Percentiles rank a stretch among this genome's conserved stretches.
phyloP scores from a whole-genome alignment of 30 jellyfish, hydroid and myxozoan genomes.

The Aurelia sp. region DNA sequence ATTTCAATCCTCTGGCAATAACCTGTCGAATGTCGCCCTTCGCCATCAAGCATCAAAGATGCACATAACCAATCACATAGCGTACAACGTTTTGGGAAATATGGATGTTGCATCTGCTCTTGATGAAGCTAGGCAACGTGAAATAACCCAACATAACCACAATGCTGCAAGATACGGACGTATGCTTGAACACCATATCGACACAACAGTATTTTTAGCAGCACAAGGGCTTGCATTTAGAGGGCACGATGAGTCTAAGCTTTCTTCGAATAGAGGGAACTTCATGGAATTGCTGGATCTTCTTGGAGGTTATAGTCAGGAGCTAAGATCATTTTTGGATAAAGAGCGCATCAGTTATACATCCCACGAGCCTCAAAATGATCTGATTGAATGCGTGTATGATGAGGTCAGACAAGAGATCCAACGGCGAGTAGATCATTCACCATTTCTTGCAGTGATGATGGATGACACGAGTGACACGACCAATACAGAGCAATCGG shows the following conservation, averaged over 20 bases:
- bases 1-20: constrained; percentile 28
- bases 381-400: constrained; percentile 32
- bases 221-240: constrained; percentile 53
- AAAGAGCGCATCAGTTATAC: no score
- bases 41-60: constrained; percentile 38
- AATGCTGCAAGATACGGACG: no score
- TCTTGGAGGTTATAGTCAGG: constrained; percentile 42
- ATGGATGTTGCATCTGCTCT: constrained; percentile 32
- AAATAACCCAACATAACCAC: constrained; percentile 2
- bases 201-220: constrained; percentile 10
- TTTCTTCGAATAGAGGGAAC: constrained; percentile 39
- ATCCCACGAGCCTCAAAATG: constrained; percentile 56
- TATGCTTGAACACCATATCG: constrained; percentile 33
- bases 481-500: no score
- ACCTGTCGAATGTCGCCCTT: constrained; percentile 24
- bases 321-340: constrained; percentile 18
- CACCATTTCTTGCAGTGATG: no score
- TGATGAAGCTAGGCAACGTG: constrained; percentile 29
- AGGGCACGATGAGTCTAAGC: constrained; percentile 47
- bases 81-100: constrained; percentile 41
- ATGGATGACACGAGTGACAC: no score
- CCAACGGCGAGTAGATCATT: no score
- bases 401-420: constrained; percentile 12
- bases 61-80: constrained; percentile 26
- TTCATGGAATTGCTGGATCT: constrained; percentile 31